Base-by-base conservation (phyloP, 2,888 invertebrate species). In the Netelia melanura region DNA sequence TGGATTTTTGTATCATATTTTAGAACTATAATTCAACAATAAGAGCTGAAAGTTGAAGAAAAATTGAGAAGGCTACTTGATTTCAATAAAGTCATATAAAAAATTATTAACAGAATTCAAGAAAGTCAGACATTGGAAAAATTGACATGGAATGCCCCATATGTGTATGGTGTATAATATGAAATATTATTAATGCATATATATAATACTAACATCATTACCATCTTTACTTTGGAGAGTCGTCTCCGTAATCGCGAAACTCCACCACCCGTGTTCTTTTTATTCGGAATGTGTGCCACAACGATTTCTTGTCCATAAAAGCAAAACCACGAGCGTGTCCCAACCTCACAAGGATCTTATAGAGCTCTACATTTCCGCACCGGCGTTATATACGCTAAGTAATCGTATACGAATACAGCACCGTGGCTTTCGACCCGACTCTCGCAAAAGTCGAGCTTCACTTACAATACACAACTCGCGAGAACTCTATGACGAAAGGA, bases 221-320 rank as follows among this genome's bases (percentile, higher is more conserved):
- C 17, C 67, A 68, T 68, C 58, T 67, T 81, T 52, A 74, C 72
- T 58, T 74, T 38, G 14, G 61, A 81, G 67, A 21, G 65, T 43
- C 10, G 30, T 38, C 21, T 23, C n/a, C 21, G 61, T 68, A 68
- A 61, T 68, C 72, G 72, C 44, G 67, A 81, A 43, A 74, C 65
- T 72, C 72, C 23, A 58, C 44, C 61, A 38, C 38, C 44, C 71
- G 56, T 65, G 21, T 44, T 72, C 58, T 74, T 81, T 80, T 81
- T 74, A 81, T 81, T 67, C 65, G n/a, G 65, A 81, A 81, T 81
- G 17, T 58, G 48, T 58, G 65, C 67, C 52, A 74, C 25, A 23
- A 58, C 48, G 25, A 74, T 58, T 21, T 14, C 30, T 52, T 25
- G 48, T 30, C 52, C 23, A 23, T 38, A 52, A 72, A 44, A 44